Conservation (phyloP, 2,888 invertebrate species). For the Folsomia candida region DNA sequence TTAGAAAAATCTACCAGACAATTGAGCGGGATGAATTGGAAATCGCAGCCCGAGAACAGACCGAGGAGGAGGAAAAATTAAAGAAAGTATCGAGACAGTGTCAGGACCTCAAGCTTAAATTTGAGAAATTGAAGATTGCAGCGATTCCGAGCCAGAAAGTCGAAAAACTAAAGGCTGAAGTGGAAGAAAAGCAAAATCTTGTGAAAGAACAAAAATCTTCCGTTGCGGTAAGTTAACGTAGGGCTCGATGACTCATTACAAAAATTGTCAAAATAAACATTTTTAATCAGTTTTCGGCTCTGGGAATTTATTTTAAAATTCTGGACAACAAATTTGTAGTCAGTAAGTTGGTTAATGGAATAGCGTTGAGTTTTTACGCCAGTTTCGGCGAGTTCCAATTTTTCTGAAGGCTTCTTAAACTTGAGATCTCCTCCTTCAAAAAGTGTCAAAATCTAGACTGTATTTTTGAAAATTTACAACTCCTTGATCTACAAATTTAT, state of each 20-base stretch:
- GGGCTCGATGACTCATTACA: neutral
- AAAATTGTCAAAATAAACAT: neutral
- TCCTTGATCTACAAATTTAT: too few relatives aligned
- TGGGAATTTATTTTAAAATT: too few relatives aligned
- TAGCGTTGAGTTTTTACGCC: too few relatives aligned
- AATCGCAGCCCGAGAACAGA: neutral
- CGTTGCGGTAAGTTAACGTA: neutral
- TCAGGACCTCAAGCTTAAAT: neutral
- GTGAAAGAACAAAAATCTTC: neutral
- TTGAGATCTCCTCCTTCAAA: too few relatives aligned
- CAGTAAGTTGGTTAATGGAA: too few relatives aligned
- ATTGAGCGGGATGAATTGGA: neutral
- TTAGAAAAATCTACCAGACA: too few relatives aligned
- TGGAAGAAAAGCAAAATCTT: neutral
- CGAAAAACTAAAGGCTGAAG: neutral
- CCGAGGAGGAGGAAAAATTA: neutral
- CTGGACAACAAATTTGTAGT: too few relatives aligned
- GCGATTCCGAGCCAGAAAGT: neutral
- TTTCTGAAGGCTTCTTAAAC: too few relatives aligned
- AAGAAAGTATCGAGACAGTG: neutral
- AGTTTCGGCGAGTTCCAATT: too few relatives aligned
- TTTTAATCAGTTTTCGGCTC: neutral
- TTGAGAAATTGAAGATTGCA: constrained; percentile 4
- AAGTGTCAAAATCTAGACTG: too few relatives aligned
- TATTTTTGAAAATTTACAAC: too few relatives aligned